A percentile compares a stretch with the other conserved stretches of the same genome.
These are phyloP conservation scores for Gyrodactylus salaris DNA, from an alignment of 1,140 invertebrate species.

Conservation along the genomic window DNA sequence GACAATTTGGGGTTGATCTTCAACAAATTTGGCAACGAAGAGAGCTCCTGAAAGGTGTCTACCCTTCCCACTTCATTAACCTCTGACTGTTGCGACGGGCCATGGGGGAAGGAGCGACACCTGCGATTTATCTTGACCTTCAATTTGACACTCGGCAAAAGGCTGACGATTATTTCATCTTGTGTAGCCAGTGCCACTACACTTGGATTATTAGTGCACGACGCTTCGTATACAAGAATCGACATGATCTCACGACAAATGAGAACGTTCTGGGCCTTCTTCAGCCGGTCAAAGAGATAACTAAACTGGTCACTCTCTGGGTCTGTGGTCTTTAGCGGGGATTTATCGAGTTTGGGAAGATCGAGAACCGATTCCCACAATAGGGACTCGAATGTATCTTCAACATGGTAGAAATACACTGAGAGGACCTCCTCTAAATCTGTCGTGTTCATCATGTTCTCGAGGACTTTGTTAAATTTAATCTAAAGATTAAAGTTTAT, in stretches of 20 bases:
- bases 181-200: background rate
- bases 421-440: background rate
- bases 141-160: background rate
- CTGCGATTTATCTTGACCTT: background rate
- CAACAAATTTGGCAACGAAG: background rate
- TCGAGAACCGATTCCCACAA: background rate
- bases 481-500: background rate
- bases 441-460: background rate
- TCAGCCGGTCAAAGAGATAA: background rate
- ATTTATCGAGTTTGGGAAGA: background rate
- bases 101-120: too few relatives aligned
- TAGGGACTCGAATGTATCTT: background rate
- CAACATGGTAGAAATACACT: background rate
- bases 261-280: background rate
- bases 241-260: background rate
- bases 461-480: background rate
- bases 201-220: background rate
- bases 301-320: background rate
- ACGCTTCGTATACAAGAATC: background rate
- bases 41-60: background rate
- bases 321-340: background rate
- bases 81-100: background rate
- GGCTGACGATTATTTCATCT: background rate
- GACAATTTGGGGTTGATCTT: background rate
- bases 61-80: too few relatives aligned